Conservation (phyloP, 2,797 vertebrate genomes). For the Eremophila alpestris region DNA sequence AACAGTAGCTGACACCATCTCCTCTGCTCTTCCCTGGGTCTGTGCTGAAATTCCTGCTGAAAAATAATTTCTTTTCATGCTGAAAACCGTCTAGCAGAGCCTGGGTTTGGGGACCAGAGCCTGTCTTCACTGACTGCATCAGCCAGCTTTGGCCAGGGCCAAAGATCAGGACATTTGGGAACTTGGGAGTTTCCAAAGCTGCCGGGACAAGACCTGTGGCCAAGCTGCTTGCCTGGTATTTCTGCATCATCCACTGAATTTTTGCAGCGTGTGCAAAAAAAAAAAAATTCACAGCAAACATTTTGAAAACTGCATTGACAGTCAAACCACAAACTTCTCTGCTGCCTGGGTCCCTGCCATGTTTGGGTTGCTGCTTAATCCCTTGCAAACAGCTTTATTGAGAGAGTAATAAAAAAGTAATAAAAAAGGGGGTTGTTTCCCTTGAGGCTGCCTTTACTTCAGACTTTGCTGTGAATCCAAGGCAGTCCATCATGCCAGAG, state of each 20-base stretch:
- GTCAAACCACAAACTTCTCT: conserved; percentile 2
- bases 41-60: background rate
- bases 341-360: background rate
- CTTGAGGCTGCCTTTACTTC: background rate
- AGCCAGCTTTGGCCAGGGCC: rapidly evolving
- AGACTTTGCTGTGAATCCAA: background rate
- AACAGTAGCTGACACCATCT: background rate
- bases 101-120: background rate
- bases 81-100: background rate
- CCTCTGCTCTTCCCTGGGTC: background rate
- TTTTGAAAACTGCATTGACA: background rate
- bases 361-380: background rate
- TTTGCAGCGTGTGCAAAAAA: background rate
- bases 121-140: background rate
- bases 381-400: conserved; percentile 2
- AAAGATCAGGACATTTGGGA: background rate
- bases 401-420: background rate
- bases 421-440: background rate
- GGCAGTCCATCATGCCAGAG: background rate
- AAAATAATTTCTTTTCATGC: background rate
- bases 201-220: background rate
- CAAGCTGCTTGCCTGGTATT: background rate
- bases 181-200: background rate
- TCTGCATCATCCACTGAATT: background rate
- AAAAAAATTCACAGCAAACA: background rate